Evolutionary conservation across 1,140 invertebrate genomes (phyloP).

Genomic region (Ceratosolen solmsi): DNA sequence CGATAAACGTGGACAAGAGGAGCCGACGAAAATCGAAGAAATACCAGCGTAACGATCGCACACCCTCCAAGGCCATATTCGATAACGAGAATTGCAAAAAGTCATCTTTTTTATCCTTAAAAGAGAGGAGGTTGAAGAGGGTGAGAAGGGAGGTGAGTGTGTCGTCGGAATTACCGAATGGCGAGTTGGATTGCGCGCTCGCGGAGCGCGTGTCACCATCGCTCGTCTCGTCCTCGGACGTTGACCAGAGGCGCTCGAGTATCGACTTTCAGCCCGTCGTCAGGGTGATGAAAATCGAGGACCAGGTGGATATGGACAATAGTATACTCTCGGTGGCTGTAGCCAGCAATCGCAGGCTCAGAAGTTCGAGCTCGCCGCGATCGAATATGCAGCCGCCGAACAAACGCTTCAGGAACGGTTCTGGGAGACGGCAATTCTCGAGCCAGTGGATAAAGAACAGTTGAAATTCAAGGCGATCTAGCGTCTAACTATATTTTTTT

Average conservation of each 20-base stretch:
- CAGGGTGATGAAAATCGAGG: constrained; percentile 71
- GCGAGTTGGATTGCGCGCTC: constrained; percentile 57
- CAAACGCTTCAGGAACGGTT: constrained; percentile 60
- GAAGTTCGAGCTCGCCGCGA: constrained; percentile 68
- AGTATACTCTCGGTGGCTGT: constrained; percentile 69
- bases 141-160: constrained; percentile 51
- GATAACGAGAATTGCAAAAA: constrained; percentile 44
- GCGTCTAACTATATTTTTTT: constrained; percentile 35
- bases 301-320: constrained; percentile 69
- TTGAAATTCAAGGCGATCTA: constrained; percentile 59
- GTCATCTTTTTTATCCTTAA: constrained; percentile 38
- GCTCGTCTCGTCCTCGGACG: constrained; percentile 57
- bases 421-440: constrained; percentile 58
- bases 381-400: constrained; percentile 59
- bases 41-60: constrained; percentile 36
- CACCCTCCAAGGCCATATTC: constrained; percentile 16
- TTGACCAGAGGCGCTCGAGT: constrained; percentile 67
- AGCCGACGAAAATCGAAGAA: constrained; percentile 27
- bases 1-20: background rate
- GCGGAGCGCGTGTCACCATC: constrained; percentile 63
- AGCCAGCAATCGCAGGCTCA: constrained; percentile 68
- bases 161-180: constrained; percentile 52
- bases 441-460: constrained; percentile 67
- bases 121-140: constrained; percentile 33
- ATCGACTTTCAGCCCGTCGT: constrained; percentile 72